Base-by-base conservation (phyloP, 2,888 invertebrate species). In the Folsomia manolachei region DNA sequence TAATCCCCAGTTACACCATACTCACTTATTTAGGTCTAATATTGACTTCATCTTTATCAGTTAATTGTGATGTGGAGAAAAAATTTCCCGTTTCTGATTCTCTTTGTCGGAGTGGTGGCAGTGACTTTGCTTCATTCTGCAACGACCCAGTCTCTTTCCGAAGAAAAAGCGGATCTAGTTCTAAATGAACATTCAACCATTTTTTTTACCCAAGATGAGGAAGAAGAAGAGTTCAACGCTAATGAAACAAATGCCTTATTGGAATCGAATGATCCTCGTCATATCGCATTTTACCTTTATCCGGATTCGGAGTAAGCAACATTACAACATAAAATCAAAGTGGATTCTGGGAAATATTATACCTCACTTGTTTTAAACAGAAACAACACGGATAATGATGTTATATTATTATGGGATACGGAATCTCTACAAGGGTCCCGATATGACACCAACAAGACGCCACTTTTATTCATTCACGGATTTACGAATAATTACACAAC, bases 401-500 rank as follows among this genome's bases (percentile, higher is more conserved):
- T 64, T 39, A 70, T 77, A 14, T 39, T 25, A n/a, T 52, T 75
- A 21, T 56, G 70, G 11, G 73, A 77, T 11, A 27, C 1, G 14
- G 71, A 64, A 1, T 60, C 73, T 0, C 52, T 77, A 51, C 19
- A 21, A 9, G 27, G 63, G 1, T 75, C 75, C 1, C 67, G 71
- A 21, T 77, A 72, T 19, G 64, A 69, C 1, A 39, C 64, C 1
- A 18, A 11, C 4, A 75, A 73, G 27, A 62, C 73, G 21, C 25
- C 70, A n/a, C 24, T 71, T 11, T 60, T 77, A n/a, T 26, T 77
- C 14, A 69, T 75, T 18, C 77, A 77, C 51, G 77, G 77, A 25
- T 77, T 77, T 65, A 67, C 75, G 18, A 77, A 75, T 51, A 77
- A 77, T 25, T 72, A 75, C 56, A 75, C 77, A 1, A 71, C 73